Percentiles rank a stretch among this genome's conserved stretches.
phyloP scores from a whole-genome alignment of 2,113 vertebrate species.

The Melanerpes aurifrons region DNA sequence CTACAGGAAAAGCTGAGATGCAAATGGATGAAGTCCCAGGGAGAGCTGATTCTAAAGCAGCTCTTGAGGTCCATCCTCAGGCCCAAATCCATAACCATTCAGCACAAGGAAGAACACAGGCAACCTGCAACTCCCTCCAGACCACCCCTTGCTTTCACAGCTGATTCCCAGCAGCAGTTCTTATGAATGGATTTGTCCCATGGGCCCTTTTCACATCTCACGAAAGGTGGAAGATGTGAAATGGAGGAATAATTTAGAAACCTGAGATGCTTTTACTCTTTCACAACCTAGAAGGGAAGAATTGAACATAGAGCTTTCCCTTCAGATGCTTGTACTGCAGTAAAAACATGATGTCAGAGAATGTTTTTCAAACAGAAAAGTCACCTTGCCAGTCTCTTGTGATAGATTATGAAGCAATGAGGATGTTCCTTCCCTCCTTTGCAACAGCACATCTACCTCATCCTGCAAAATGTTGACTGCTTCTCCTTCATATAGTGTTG shows the following conservation, averaged over 20 bases:
- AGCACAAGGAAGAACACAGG: fast-evolving
- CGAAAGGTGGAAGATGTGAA: not conserved
- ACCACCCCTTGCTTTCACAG: not conserved
- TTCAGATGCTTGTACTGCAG: not conserved
- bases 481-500: not conserved
- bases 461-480: not conserved
- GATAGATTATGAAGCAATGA: not conserved
- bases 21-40: not conserved
- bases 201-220: not conserved
- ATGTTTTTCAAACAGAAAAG: not conserved
- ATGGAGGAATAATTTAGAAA: not conserved
- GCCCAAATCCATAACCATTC: not conserved
- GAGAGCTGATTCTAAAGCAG: not conserved
- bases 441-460: not conserved
- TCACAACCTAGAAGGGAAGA: not conserved
- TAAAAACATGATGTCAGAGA: not conserved
- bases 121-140: not conserved
- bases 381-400: not conserved
- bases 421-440: not conserved
- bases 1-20: not conserved
- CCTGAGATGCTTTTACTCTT: not conserved
- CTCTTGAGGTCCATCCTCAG: not conserved
- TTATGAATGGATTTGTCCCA: not conserved
- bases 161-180: not conserved
- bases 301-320: fast-evolving